Evolutionary conservation across 2,113 vertebrate species (phyloP).

Genomic region (Tylochromis polylepis): DNA sequence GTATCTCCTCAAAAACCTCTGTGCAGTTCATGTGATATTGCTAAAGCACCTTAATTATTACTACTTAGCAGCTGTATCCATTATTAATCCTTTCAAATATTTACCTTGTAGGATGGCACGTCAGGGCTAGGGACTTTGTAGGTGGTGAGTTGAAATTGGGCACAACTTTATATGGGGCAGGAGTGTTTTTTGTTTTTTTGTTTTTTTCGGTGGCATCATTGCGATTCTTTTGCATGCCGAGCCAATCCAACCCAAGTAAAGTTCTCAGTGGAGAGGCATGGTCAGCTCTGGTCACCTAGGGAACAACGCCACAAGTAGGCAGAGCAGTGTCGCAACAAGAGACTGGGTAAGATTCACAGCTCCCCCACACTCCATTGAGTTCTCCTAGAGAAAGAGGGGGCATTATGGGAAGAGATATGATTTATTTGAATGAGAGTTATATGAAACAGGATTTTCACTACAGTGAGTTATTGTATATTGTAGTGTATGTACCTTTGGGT

Average conservation of each 20-base stretch:
- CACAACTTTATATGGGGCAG: background rate
- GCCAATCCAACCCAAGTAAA: constrained; percentile 74
- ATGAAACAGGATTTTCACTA: background rate
- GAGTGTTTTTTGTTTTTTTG: constrained; percentile 75
- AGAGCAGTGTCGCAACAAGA: constrained; percentile 44
- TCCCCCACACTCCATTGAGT: constrained; percentile 77
- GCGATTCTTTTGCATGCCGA: constrained; percentile 82
- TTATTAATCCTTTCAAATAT: constrained; percentile 25
- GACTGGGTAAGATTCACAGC: constrained; percentile 44
- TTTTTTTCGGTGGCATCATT: constrained; percentile 64
- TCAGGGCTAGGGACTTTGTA: constrained; percentile 34
- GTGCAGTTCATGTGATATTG: constrained; percentile 14
- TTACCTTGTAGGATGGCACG: background rate
- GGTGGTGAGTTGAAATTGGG: constrained; percentile 42
- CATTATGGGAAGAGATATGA: background rate
- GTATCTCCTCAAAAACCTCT: background rate
- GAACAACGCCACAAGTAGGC: constrained; percentile 50
- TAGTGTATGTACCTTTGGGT: constrained; percentile 80
- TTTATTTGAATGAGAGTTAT: background rate
- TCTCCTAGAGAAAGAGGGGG: constrained; percentile 56
- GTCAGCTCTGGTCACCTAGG: constrained; percentile 85
- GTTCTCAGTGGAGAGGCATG: constrained; percentile 52
- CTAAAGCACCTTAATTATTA: constrained; percentile 49
- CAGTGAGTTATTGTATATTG: background rate
- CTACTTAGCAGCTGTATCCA: constrained; percentile 12